Percentiles rank a stretch among this genome's conserved stretches.
Evolutionary conservation across 2,797 vertebrate genomes (phyloP).

Genomic region (Limnodromus scolopaceus): DNA sequence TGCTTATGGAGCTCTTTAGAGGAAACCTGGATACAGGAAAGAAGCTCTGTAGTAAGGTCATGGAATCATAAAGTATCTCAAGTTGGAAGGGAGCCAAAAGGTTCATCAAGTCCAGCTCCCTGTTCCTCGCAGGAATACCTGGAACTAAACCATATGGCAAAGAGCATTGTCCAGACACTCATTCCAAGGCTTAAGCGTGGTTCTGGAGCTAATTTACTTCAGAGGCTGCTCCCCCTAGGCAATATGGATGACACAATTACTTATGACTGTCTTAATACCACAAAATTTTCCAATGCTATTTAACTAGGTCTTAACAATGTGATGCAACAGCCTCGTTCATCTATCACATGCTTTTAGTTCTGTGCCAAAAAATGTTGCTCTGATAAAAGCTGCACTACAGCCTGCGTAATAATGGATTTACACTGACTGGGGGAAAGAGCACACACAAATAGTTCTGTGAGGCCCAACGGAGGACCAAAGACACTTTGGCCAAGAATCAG

Average conservation of each 20-base stretch:
- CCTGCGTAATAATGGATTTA: not conserved
- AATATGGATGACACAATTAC: not conserved
- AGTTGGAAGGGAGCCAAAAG: not conserved
- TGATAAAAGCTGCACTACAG: not conserved
- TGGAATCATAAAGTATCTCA: not conserved
- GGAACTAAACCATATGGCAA: not conserved
- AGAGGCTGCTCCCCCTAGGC: not conserved
- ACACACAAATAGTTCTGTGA: not conserved
- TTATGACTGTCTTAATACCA: not conserved
- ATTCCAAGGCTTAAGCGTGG: not conserved
- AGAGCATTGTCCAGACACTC: not conserved
- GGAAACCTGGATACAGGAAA: not conserved
- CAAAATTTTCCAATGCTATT: not conserved
- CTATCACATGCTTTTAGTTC: not conserved
- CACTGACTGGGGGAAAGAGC: not conserved
- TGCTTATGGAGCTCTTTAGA: not conserved
- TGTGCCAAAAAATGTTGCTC: not conserved
- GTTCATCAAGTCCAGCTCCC: not conserved
- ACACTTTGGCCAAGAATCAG: not conserved
- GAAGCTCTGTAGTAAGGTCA: not conserved
- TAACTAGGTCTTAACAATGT: not conserved
- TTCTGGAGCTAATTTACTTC: not conserved
- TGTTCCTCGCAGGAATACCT: not conserved
- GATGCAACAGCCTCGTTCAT: fast-evolving
- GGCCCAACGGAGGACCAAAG: not conserved